Evolutionary conservation across 2,888 invertebrate genomes (phyloP).

Genomic region (Sicus ferrugineus): DNA sequence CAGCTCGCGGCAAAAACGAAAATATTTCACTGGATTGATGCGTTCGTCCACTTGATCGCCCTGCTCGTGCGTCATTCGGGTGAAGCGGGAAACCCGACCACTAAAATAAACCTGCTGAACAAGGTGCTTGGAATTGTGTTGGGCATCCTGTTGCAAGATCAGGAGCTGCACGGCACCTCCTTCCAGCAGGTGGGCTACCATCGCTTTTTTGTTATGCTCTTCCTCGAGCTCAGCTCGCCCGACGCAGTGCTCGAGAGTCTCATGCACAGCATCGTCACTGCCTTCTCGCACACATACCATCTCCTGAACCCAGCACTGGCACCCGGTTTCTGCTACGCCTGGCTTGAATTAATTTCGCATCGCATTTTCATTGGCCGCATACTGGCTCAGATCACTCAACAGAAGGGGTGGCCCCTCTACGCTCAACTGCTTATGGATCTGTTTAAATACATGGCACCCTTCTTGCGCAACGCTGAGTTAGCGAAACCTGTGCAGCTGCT

Average conservation of each 20-base stretch:
- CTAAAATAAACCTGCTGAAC: conserved; percentile 95
- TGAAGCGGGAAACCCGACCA: conserved; percentile 83
- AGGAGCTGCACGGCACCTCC: conserved; percentile 81
- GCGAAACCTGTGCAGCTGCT: conserved; percentile 91
- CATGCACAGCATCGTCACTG: conserved; percentile 85
- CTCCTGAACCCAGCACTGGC: conserved; percentile 91
- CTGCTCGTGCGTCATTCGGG: conserved; percentile 94
- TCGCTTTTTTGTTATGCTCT: conserved; percentile 93
- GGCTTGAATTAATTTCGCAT: conserved; percentile 98
- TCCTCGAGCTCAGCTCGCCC: conserved; percentile 93
- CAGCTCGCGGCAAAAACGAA: conserved; percentile 81
- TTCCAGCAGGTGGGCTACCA: conserved; percentile 99
- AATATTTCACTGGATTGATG: conserved; percentile 94
- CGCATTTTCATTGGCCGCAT: conserved; percentile 94
- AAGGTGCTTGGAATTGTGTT: conserved; percentile 95
- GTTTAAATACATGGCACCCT: conserved; percentile 96
- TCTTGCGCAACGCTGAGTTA: conserved; percentile 94
- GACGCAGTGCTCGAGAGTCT: conserved; percentile 94
- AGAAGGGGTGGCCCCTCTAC: conserved; percentile 98
- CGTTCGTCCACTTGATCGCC: conserved; percentile 92
- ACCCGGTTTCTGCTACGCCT: conserved; percentile 97
- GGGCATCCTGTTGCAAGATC: conserved; percentile 94
- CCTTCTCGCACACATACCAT: conserved; percentile 95
- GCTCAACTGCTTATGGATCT: conserved; percentile 94
- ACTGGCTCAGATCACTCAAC: conserved; percentile 88